Evolutionary conservation across 2,888 invertebrate species (phyloP), one percentile per base, ranked within the genome.

Genomic region (Lamellibrachia columna): DNA sequence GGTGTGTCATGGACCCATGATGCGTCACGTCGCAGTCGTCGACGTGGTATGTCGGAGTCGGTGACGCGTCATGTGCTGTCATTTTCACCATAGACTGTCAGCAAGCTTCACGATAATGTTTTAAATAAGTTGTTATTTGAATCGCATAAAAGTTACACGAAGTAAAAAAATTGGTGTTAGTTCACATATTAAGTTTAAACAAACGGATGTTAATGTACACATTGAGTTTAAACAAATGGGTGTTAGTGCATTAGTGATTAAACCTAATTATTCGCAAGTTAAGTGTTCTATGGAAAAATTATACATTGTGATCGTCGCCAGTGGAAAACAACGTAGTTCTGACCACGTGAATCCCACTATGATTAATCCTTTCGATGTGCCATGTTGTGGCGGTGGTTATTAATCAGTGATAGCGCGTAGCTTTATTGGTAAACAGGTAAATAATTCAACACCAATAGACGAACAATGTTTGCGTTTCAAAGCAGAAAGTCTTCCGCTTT

Each of bases 361-460:
- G 75, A 75, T 15, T 75, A 75, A 75, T 75, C 11, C 15, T 15
- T 75, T 75, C 40, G 22, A 22, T 75, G 75, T 2, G 15, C 15
- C 22, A 4, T 75, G 75, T 22, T 22, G 22, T 75, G 75, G 22
- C 75, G 15, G 22, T 75, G 22, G 75, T 75, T 75, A 75, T 75
- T 75, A 75, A 75, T 75, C 75, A n/a, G 75, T 75, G 75, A 75
- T 75, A 75, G 75, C 22, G n/a, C n/a, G 75, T 22, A 75, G 75
- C 22, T 75, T 6, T 75, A 75, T 75, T 75, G 22, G 75, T 75
- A 75, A 75, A 75, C 75, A 75, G 6, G 75, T 75, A 22, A 75
- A 75, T 75, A 75, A 75, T 75, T 75, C n/a, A 75, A 75, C 75
- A 15, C 22, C 75, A 75, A 22, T 75, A n/a, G 75, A 75, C 22